Conservation (phyloP, 2,113 vertebrate genomes). For the Origma solitaria region DNA sequence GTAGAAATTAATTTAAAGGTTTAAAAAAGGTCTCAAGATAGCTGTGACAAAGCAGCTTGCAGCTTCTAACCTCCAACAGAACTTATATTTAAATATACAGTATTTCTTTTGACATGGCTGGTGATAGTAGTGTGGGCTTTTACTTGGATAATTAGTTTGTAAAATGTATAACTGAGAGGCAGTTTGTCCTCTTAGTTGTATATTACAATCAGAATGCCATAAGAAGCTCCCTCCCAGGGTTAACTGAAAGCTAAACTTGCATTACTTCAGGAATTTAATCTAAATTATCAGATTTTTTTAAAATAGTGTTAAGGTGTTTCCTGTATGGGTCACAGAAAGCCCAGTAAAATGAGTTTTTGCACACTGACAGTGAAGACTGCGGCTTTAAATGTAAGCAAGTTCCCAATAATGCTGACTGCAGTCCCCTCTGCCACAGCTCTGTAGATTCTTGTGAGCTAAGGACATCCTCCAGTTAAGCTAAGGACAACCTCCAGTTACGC, state of each 20-base stretch:
- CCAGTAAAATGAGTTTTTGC: not conserved
- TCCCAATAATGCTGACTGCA: not conserved
- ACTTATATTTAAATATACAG: not conserved
- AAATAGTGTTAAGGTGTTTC: not conserved
- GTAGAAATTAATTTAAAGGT: constrained; percentile 13
- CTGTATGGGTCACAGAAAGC: not conserved
- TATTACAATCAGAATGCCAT: not conserved
- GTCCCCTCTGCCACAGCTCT: not conserved
- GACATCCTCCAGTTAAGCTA: not conserved
- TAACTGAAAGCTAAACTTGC: not conserved
- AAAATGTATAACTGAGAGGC: not conserved
- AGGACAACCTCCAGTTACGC: not conserved
- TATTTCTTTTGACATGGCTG: not conserved
- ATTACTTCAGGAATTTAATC: not conserved
- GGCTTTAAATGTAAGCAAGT: not conserved
- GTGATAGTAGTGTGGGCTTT: not conserved
- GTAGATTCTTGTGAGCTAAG: not conserved
- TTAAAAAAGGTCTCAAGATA: not conserved
- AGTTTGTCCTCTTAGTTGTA: not conserved
- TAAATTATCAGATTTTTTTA: not conserved
- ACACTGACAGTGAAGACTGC: not conserved
- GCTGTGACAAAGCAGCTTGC: not conserved
- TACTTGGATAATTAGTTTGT: not conserved
- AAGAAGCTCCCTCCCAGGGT: not conserved
- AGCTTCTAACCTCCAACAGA: not conserved